Evolutionary conservation across 2,888 invertebrate species (phyloP), one percentile per base, ranked within the genome.

Genomic region (Andrena dorsata): DNA sequence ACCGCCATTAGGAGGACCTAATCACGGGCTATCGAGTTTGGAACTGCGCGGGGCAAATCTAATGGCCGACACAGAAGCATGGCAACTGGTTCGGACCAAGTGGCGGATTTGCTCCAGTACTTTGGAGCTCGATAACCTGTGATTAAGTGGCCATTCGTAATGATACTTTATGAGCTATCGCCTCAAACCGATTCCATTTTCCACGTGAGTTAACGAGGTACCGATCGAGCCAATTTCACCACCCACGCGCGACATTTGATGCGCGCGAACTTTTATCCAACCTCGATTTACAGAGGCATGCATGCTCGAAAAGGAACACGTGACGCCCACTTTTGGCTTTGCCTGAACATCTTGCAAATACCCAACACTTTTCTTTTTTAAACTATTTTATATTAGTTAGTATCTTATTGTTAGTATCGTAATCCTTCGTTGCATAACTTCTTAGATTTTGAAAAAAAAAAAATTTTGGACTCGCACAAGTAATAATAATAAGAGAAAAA

Each of bases 141-240:
- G 80, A 82, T 87, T 80, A 88, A 87, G 84, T 84, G 73, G 72
- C 82, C 84, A 84, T 86, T 83, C 78, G 83, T 87, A 87, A 87
- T 85, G 83, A 87, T 85, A 85, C 87, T 87, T 87, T 83, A 87
- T 87, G 87, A 87, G 72, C 76, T 81, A 86, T 82, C 86, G 80
- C 74, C 69, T 64, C 61, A 68, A 79, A 80, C 47, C 88, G 80
- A 84, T 88, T 83, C 68, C 79, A 88, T 88, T 87, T 86, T 84
- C 78, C 79, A 61, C 76, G 49, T 76, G 73, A 82, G 60, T 73
- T 84, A 88, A 86, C 80, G 75, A 88, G 85, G 68, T 58, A 56
- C 78, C 72, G 63, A 85, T 83, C 75, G 28, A 56, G 13, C 73
- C 77, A 63, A 71, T 83, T 83, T 79, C 51, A 49, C 20, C 20